A percentile compares a stretch with the other conserved stretches of the same genome.
Conservation (phyloP, 2,888 invertebrate species). For the Leptopilina myrica region DNA sequence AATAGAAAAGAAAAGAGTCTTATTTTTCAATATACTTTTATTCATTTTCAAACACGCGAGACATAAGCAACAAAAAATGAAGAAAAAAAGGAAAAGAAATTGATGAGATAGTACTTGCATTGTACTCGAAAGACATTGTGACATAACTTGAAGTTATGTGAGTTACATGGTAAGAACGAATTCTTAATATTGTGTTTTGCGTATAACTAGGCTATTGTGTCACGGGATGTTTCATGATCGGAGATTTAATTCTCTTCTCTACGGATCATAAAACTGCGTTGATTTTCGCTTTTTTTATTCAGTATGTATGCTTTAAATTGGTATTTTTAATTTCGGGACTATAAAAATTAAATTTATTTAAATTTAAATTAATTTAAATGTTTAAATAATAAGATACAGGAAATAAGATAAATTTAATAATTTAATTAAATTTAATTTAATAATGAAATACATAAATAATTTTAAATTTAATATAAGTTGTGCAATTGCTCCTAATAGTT, state of each 20-base stretch:
- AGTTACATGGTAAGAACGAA: neutral
- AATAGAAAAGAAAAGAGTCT: neutral
- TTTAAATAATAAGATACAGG: too few relatives aligned
- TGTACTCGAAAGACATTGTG: neutral
- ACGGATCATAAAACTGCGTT: neutral
- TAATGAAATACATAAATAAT: too few relatives aligned
- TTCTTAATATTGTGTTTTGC: conserved; percentile 5
- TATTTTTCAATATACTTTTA: neutral
- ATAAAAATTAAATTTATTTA: too few relatives aligned
- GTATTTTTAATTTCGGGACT: too few relatives aligned
- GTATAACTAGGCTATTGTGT: conserved; percentile 11
- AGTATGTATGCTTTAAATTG: too few relatives aligned
- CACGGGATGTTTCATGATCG: neutral
- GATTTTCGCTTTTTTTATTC: too few relatives aligned
- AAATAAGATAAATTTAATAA: too few relatives aligned
- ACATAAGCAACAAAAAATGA: neutral
- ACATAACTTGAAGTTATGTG: conserved; percentile 7
- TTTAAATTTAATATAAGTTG: too few relatives aligned
- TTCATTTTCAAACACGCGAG: neutral
- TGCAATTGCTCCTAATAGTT: too few relatives aligned
- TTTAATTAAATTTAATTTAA: too few relatives aligned
- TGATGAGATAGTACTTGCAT: conserved; percentile 1
- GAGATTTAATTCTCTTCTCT: neutral
- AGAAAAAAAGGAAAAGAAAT: conserved; percentile 2
- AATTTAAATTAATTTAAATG: too few relatives aligned